Percentiles rank a stretch among this genome's conserved stretches.
Evolutionary conservation across 2,113 vertebrate species (phyloP).

Genomic region (Peromyscus californicus): DNA sequence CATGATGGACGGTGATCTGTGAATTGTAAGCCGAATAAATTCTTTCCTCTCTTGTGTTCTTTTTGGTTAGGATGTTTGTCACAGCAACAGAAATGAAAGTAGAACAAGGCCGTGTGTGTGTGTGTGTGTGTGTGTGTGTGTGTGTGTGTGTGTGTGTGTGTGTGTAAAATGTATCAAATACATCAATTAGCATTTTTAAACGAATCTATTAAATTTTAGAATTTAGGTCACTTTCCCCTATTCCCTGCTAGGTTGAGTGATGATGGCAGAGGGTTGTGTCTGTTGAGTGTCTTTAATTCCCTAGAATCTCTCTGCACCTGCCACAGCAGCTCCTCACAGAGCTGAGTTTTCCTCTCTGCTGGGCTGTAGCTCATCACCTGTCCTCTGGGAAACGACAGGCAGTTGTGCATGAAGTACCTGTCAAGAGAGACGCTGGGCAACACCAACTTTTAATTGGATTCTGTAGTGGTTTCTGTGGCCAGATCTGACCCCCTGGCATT

Average conservation of each 20-base stretch:
- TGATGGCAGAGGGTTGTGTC: constrained; percentile 72
- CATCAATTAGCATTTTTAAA: background rate
- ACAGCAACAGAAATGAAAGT: background rate
- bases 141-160: background rate
- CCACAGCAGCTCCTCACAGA: constrained; percentile 61
- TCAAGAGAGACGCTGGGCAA: constrained; percentile 37
- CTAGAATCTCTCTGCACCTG: constrained; percentile 59
- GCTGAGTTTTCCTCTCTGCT: background rate
- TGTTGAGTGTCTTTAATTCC: constrained; percentile 77
- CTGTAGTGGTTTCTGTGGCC: constrained; percentile 64
- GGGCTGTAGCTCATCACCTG: constrained; percentile 35
- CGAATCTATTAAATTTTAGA: background rate
- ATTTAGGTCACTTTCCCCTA: background rate
- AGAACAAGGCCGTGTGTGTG: background rate
- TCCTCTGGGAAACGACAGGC: constrained; percentile 25
- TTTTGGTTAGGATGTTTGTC: background rate
- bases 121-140: background rate
- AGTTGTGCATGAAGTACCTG: constrained; percentile 46
- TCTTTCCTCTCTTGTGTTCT: background rate
- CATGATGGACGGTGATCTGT: background rate
- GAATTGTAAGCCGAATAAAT: background rate
- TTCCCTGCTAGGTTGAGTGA: constrained; percentile 51
- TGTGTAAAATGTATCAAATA: background rate
- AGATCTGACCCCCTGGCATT: constrained; percentile 76
- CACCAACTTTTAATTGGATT: constrained; percentile 65